These are phyloP conservation scores for Trematomus loennbergii DNA, from an alignment of 2,113 vertebrate genomes.

Conservation along the genomic window DNA sequence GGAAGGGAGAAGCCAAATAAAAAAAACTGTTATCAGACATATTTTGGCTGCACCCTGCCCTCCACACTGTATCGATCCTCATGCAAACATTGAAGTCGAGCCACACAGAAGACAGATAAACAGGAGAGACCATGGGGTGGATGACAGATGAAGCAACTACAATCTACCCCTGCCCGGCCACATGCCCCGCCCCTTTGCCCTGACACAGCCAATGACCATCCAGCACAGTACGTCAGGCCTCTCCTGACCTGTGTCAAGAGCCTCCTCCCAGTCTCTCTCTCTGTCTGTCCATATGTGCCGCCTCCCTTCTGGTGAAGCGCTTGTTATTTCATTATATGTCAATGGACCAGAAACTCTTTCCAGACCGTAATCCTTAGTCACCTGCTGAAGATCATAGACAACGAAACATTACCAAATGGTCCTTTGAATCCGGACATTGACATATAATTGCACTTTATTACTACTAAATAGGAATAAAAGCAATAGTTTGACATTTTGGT, in stretches of 20 bases:
- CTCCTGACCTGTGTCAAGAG: conserved; percentile 81
- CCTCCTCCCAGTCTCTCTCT: conserved; percentile 77
- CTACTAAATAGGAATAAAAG: conserved; percentile 6
- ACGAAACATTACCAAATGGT: conserved; percentile 63
- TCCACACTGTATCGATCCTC: conserved; percentile 11
- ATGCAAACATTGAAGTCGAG: conserved; percentile 59
- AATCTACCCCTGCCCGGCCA: conserved; percentile 46
- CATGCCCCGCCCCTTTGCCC: conserved; percentile 64
- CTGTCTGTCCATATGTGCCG: conserved; percentile 82
- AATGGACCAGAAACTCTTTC: conserved; percentile 83
- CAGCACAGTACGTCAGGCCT: conserved; percentile 61
- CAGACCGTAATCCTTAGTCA: conserved; percentile 83
- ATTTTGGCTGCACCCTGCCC: conserved; percentile 40
- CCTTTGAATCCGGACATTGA: conserved; percentile 71
- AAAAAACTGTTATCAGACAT: conserved; percentile 1
- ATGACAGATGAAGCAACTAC: conserved; percentile 69
- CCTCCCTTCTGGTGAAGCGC: conserved; percentile 80
- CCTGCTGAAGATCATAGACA: conserved; percentile 82
- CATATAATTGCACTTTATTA: conserved; percentile 74
- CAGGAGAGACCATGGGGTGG: conserved; percentile 66
- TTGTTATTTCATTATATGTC: conserved; percentile 83
- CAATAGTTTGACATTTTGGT: conserved; percentile 28
- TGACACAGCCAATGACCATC: conserved; percentile 65
- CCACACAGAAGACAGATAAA: conserved; percentile 46
- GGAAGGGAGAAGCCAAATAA: conserved; percentile 48